phyloP scores from a whole-genome alignment of 2,888 invertebrate genomes.

The Diarsia brunnea region DNA sequence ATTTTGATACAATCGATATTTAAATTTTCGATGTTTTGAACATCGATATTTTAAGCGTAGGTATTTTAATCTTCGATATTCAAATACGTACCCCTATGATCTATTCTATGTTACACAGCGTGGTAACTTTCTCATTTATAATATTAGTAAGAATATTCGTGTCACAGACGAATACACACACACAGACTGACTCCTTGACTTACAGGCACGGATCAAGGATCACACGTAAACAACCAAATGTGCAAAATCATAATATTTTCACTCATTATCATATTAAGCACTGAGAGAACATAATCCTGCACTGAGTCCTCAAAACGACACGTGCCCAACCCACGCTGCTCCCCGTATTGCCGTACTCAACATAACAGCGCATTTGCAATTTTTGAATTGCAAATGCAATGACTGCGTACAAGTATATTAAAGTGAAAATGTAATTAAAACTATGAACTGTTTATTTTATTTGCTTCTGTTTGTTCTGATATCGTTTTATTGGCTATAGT shows the following conservation, averaged over 20 bases:
- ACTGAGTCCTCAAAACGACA: constrained; percentile 12
- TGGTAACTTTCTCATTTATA: too few relatives aligned
- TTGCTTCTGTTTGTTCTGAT: constrained; percentile 25
- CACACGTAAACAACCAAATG: constrained; percentile 37
- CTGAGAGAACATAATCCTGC: constrained; percentile 36
- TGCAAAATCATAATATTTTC: constrained; percentile 36
- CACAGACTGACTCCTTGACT: constrained; percentile 3
- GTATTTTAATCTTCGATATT: too few relatives aligned
- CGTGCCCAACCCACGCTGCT: constrained; percentile 7
- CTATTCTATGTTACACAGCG: too few relatives aligned
- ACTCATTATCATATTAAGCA: constrained; percentile 49
- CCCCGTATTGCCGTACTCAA: background rate
- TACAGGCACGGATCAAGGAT: constrained; percentile 34
- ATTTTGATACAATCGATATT: too few relatives aligned
- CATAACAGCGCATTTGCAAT: constrained; percentile 40
- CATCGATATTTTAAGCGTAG: too few relatives aligned
- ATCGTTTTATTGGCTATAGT: constrained; percentile 18
- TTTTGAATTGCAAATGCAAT: constrained; percentile 61
- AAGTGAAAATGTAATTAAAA: constrained; percentile 52
- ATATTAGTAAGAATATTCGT: background rate
- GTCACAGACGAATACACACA: background rate
- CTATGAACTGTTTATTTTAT: constrained; percentile 44
- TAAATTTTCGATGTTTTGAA: too few relatives aligned
- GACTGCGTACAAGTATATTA: constrained; percentile 44
- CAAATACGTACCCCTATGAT: too few relatives aligned